Conservation (phyloP, 2,888 invertebrate genomes). For the Leptarthrus brevirostris region DNA sequence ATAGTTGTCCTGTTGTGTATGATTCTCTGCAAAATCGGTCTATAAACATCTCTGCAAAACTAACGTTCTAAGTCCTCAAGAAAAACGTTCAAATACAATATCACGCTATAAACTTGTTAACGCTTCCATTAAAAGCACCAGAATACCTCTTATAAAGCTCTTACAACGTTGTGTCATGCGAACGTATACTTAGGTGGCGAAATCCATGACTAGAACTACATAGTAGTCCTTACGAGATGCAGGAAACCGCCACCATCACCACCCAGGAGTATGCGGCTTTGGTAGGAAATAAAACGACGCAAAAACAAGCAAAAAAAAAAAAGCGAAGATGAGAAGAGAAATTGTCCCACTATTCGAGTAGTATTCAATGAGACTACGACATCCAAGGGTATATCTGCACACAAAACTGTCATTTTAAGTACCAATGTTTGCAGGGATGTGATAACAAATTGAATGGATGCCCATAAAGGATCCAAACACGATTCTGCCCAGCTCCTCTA, state of each 20-base stretch:
- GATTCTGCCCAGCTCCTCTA: background rate
- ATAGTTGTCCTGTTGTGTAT: no score
- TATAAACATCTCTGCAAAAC: no score
- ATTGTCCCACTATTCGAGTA: background rate
- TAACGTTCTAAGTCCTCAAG: no score
- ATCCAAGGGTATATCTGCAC: slow-evolving; percentile 10
- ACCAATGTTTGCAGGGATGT: slow-evolving; percentile 18
- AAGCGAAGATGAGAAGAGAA: no score
- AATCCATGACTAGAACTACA: no score
- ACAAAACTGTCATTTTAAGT: slow-evolving; percentile 25
- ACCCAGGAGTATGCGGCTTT: no score
- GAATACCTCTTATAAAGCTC: background rate
- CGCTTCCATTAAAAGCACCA: slow-evolving; percentile 18
- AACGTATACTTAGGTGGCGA: no score
- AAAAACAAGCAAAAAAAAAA: no score
- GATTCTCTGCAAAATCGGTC: no score
- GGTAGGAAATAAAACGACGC: no score
- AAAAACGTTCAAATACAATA: slow-evolving; percentile 15
- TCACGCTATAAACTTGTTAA: slow-evolving; percentile 33
- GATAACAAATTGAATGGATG: slow-evolving; percentile 45
- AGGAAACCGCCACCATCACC: no score
- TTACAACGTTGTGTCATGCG: background rate
- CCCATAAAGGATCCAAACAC: slow-evolving; percentile 1
- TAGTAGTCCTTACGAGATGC: no score
- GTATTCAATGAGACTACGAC: background rate